Percentiles rank a stretch among this genome's conserved stretches.
Evolutionary conservation across 2,797 vertebrate genomes (phyloP).

Genomic region (Percopsis omiscomaycus): DNA sequence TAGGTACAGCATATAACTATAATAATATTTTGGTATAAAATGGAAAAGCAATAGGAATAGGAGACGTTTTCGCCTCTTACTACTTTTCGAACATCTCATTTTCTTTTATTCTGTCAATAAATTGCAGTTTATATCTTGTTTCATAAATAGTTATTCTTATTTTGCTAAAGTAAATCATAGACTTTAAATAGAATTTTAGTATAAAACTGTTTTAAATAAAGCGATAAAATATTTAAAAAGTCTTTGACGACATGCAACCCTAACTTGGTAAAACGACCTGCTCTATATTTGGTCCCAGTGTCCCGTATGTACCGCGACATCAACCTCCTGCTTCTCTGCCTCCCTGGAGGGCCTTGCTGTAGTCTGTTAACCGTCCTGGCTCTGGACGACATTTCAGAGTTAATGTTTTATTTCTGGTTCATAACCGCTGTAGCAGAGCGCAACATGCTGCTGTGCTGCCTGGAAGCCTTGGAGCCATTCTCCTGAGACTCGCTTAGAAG

Average conservation of each 20-base stretch:
- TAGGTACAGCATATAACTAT: too few species aligned
- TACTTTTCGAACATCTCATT: too few species aligned
- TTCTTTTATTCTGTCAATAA: too few species aligned
- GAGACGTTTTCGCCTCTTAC: too few species aligned
- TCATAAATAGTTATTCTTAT: too few species aligned
- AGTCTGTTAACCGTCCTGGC: constrained; percentile 50
- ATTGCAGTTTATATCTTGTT: too few species aligned
- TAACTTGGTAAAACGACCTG: constrained; percentile 15
- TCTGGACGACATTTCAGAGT: constrained; percentile 52
- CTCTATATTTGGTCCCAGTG: constrained; percentile 37
- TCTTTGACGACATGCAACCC: constrained; percentile 2
- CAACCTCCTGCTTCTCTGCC: constrained; percentile 1
- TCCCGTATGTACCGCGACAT: constrained; percentile 38
- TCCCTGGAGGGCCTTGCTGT: constrained; percentile 34
- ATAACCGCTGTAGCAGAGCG: constrained; percentile 49
- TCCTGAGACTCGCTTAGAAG: constrained; percentile 69
- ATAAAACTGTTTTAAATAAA: too few species aligned
- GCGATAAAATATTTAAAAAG: too few species aligned
- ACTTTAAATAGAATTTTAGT: too few species aligned
- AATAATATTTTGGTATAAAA: too few species aligned
- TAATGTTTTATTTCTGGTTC: constrained; percentile 69
- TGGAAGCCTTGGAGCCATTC: constrained; percentile 66
- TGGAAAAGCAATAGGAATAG: too few species aligned
- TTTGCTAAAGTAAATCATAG: too few species aligned
- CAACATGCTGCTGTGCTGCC: constrained; percentile 40